Conservation (phyloP, 2,888 invertebrate genomes). For the Dolichopus griseipennis region DNA sequence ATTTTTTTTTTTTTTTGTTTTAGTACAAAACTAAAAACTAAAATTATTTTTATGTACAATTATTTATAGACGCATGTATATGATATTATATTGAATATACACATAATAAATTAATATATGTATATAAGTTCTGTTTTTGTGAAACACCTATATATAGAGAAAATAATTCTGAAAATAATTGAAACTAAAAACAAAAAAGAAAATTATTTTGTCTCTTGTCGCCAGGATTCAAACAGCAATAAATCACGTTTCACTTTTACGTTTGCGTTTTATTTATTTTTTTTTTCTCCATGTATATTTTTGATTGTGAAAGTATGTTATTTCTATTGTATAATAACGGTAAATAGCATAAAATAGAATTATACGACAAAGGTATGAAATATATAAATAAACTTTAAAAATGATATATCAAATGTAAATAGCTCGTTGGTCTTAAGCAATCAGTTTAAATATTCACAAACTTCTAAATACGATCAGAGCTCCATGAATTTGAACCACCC, state of each 20-base stretch:
- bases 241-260: not conserved
- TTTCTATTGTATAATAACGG: not conserved
- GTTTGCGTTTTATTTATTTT: not conserved
- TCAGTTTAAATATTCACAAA: too few species aligned
- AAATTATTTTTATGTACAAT: not conserved
- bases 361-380: too few species aligned
- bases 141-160: too few species aligned
- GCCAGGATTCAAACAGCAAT: constrained; percentile 3
- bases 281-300: not conserved
- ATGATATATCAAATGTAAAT: too few species aligned
- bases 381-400: too few species aligned
- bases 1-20: too few species aligned
- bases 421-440: too few species aligned
- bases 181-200: not conserved
- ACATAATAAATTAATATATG: not conserved
- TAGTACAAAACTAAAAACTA: too few species aligned
- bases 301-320: not conserved
- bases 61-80: not conserved
- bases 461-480: too few species aligned
- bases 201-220: constrained; percentile 6
- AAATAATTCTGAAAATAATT: not conserved
- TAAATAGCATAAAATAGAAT: too few species aligned
- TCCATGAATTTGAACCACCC: too few species aligned
- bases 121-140: too few species aligned
- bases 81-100: not conserved